A percentile compares a stretch with the other conserved stretches of the same genome.
Evolutionary conservation across 2,888 invertebrate genomes (phyloP).

Genomic region (Gastrophysa polygoni): DNA sequence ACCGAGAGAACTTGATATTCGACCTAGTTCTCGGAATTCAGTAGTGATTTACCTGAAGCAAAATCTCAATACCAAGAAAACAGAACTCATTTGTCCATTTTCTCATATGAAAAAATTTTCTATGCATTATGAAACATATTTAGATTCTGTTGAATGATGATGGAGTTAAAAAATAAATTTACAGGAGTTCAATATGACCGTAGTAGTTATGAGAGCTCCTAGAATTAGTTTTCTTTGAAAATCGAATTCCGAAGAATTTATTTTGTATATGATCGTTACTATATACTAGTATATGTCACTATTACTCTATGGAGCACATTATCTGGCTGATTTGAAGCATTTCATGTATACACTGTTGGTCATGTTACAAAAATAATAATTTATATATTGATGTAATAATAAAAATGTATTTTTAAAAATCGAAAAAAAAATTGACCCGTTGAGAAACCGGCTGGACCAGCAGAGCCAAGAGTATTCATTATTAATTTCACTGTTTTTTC

Average conservation of each 20-base stretch:
- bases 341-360: conserved; percentile 61
- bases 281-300: conserved; percentile 50
- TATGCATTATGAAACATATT: background rate
- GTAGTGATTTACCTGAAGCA: background rate
- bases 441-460: conserved; percentile 42
- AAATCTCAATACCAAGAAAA: too few species aligned
- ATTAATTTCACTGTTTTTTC: conserved; percentile 52
- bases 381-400: conserved; percentile 60
- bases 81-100: too few species aligned
- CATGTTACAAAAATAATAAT: conserved; percentile 60
- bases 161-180: too few species aligned
- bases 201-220: conserved; percentile 36
- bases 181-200: too few species aligned
- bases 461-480: conserved; percentile 46
- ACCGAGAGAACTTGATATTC: background rate
- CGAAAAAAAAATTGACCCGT: conserved; percentile 53
- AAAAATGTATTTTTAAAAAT: conserved; percentile 58
- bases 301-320: conserved; percentile 59
- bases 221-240: conserved; percentile 52
- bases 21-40: background rate
- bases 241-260: conserved; percentile 55
- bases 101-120: too few species aligned
- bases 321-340: conserved; percentile 57
- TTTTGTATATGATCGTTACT: conserved; percentile 56
- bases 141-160: background rate